Evolutionary conservation across 2,888 invertebrate species (phyloP).

Genomic region (Bembecia ichneumoniformis): DNA sequence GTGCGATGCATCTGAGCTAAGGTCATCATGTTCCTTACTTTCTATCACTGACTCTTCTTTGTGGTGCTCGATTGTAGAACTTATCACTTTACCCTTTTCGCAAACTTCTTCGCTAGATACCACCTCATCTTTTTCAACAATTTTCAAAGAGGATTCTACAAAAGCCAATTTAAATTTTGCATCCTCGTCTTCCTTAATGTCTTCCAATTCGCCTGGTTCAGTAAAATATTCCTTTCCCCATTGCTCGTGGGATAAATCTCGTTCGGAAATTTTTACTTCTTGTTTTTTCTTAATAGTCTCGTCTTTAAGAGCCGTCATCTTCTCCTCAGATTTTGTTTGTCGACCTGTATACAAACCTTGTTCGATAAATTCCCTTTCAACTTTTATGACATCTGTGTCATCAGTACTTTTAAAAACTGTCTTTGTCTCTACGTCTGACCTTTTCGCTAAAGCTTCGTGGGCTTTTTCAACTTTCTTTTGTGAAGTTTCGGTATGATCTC

Average conservation of each 20-base stretch:
- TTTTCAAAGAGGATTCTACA: conserved; percentile 56
- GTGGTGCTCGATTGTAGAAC: conserved; percentile 58
- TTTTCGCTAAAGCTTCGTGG: conserved; percentile 62
- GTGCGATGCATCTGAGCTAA: conserved; percentile 63
- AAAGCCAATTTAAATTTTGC: conserved; percentile 49
- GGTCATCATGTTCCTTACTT: conserved; percentile 63
- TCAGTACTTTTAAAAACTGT: conserved; percentile 56
- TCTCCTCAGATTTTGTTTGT: conserved; percentile 62
- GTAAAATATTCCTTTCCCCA: conserved; percentile 71
- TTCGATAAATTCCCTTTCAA: conserved; percentile 57
- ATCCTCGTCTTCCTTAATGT: conserved; percentile 58
- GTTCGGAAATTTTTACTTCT: conserved; percentile 66
- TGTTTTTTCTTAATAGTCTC: conserved; percentile 61
- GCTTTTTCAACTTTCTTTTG: conserved; percentile 68
- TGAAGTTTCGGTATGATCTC: conserved; percentile 63
- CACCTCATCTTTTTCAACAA: conserved; percentile 60
- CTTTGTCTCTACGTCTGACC: conserved; percentile 61
- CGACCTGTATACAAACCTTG: conserved; percentile 61
- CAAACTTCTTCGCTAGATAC: conserved; percentile 55
- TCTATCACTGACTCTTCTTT: conserved; percentile 64
- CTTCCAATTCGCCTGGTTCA: conserved; percentile 58
- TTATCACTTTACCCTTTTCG: conserved; percentile 61
- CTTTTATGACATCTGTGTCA: conserved; percentile 52
- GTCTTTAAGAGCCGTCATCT: conserved; percentile 64
- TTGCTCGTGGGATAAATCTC: conserved; percentile 65